phyloP scores from a whole-genome alignment of 2,797 vertebrate genomes.

The Anguilla anguilla region DNA sequence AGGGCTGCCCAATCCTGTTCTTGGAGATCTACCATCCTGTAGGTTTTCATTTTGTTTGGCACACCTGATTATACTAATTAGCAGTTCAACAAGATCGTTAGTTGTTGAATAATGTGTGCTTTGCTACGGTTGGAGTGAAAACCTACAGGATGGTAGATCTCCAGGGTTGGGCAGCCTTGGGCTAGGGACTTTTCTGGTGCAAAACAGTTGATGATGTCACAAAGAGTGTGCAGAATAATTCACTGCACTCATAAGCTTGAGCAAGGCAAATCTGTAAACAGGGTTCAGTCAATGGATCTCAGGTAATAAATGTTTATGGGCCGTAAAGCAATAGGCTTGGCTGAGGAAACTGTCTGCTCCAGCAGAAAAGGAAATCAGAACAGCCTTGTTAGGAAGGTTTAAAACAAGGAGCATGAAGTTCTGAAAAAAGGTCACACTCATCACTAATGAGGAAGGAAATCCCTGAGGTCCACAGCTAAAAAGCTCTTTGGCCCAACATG shows the following conservation, averaged over 20 bases:
- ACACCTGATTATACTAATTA: too few species aligned
- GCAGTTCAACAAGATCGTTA: too few species aligned
- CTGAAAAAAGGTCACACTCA: not conserved
- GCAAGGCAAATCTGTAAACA: conserved; percentile 3
- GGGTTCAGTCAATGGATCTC: not conserved
- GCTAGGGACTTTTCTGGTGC: not conserved
- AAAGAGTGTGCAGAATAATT: not conserved
- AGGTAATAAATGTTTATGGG: conserved; percentile 2
- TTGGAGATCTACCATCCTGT: too few species aligned
- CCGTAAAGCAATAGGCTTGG: not conserved
- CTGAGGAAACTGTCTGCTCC: not conserved
- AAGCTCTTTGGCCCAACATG: not conserved
- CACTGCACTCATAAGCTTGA: not conserved
- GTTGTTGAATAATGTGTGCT: too few species aligned
- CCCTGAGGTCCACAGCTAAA: not conserved
- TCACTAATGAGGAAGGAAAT: not conserved
- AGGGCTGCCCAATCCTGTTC: too few species aligned
- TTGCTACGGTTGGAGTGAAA: too few species aligned
- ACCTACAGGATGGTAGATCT: too few species aligned
- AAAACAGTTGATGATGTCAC: not conserved
- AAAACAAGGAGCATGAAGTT: not conserved
- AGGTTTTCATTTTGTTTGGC: too few species aligned
- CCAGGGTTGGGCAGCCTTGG: not conserved
- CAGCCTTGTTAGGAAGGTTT: not conserved
- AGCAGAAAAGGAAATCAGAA: not conserved